These are phyloP conservation scores for Ferrisia virgata DNA, from an alignment of 2,888 invertebrate genomes.

Conservation along the genomic window DNA sequence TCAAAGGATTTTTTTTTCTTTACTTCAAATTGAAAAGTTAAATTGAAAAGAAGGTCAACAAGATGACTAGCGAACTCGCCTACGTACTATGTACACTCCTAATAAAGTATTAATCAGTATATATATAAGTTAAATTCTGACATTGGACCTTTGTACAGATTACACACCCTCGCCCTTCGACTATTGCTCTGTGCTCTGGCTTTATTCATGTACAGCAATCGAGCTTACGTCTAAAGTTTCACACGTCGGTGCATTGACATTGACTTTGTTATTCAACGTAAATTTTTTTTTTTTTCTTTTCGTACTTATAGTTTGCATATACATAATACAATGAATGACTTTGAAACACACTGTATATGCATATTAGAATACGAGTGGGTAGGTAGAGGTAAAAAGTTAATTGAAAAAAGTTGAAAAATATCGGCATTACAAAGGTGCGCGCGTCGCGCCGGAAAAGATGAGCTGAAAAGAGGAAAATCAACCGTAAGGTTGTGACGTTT, in stretches of 20 bases:
- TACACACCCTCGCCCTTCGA: neutral
- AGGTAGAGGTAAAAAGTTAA: neutral
- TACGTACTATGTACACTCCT: neutral
- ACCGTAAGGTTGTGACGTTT: neutral
- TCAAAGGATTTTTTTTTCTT: neutral
- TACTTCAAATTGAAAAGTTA: neutral
- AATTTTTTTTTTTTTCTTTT: neutral
- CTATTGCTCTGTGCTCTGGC: neutral
- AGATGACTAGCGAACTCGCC: neutral
- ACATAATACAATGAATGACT: constrained; percentile 9
- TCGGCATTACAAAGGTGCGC: neutral
- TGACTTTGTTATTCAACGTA: neutral
- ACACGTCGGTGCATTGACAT: neutral
- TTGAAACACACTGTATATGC: neutral
- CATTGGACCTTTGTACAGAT: constrained; percentile 11
- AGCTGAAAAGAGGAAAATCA: neutral
- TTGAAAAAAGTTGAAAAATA: neutral
- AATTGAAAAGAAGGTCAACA: constrained; percentile 3
- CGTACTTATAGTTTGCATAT: neutral
- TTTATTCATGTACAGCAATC: neutral
- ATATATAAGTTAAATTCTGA: neutral
- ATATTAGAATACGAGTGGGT: neutral
- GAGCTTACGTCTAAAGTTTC: neutral
- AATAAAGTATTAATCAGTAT: constrained; percentile 13
- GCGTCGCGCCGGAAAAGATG: neutral